phyloP scores from a whole-genome alignment of 2,113 vertebrate genomes.

The Nematolebias whitei region DNA sequence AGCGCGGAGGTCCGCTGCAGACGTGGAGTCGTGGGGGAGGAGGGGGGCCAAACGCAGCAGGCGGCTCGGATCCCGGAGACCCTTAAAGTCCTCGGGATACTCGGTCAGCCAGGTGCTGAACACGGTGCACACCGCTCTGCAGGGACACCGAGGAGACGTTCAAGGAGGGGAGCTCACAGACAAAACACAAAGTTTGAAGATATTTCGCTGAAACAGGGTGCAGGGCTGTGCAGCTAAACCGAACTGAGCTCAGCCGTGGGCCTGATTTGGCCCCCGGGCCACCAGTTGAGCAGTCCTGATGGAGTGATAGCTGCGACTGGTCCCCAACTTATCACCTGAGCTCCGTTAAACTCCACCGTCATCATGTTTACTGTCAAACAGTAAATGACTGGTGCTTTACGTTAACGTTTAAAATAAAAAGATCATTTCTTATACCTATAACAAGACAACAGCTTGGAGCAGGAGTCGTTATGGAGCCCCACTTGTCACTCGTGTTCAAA shows the following conservation, averaged over 20 bases:
- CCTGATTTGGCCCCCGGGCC: too few species aligned
- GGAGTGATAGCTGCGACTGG: too few species aligned
- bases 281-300: too few species aligned
- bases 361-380: too few species aligned
- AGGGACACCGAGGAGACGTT: background rate
- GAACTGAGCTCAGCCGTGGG: too few species aligned
- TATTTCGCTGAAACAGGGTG: too few species aligned
- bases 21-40: conserved; percentile 73
- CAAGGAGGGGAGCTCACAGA: too few species aligned
- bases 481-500: background rate
- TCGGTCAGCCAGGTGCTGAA: conserved; percentile 87
- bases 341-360: too few species aligned
- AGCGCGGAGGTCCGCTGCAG: conserved; percentile 70
- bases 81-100: conserved; percentile 86
- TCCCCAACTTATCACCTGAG: too few species aligned
- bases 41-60: conserved; percentile 80
- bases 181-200: too few species aligned
- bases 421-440: background rate
- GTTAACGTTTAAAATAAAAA: background rate
- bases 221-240: too few species aligned
- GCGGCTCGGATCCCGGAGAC: conserved; percentile 77
- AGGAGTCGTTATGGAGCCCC: background rate
- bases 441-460: background rate
- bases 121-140: conserved; percentile 79
- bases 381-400: background rate